phyloP scores from a whole-genome alignment of 1,140 invertebrate genomes.

The Brachionus calyciflorus region DNA sequence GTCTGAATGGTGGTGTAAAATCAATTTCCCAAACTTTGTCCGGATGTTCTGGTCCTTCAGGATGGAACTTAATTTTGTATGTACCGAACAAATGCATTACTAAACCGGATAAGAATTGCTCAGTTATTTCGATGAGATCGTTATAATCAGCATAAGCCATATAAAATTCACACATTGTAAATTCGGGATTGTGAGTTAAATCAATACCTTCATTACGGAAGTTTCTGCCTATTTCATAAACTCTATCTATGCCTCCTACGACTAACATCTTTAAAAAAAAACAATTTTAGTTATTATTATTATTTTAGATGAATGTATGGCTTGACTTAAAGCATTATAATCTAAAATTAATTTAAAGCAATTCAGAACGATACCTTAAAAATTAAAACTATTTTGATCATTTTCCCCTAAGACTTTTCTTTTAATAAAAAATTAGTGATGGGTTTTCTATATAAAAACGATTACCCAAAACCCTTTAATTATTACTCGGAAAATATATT shows the following conservation, averaged over 20 bases:
- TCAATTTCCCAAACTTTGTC: slow-evolving; percentile 77
- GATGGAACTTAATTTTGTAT: slow-evolving; percentile 82
- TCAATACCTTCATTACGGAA: slow-evolving; percentile 99
- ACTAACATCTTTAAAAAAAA: slow-evolving; percentile 71
- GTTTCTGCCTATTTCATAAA: slow-evolving; percentile 95
- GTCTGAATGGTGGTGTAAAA: slow-evolving; percentile 93
- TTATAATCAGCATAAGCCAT: slow-evolving; percentile 99
- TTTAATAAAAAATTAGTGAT: too few relatives aligned
- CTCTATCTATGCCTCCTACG: slow-evolving; percentile 91
- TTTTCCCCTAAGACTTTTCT: too few relatives aligned
- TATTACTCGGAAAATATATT: too few relatives aligned
- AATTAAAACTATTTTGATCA: too few relatives aligned
- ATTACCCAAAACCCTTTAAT: too few relatives aligned
- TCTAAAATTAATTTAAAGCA: too few relatives aligned
- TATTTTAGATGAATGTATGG: too few relatives aligned
- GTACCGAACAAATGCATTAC: slow-evolving; percentile 69
- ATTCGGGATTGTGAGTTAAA: slow-evolving; percentile 97
- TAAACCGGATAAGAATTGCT: slow-evolving; percentile 80
- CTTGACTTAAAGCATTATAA: too few relatives aligned
- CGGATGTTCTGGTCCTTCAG: slow-evolving; percentile 74
- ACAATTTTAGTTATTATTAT: too few relatives aligned
- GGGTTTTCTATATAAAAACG: too few relatives aligned
- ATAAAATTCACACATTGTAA: slow-evolving; percentile 98
- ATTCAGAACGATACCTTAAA: too few relatives aligned
- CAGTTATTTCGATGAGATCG: slow-evolving; percentile 88